Conservation (phyloP, 2,797 vertebrate genomes). For the Prionace glauca region DNA sequence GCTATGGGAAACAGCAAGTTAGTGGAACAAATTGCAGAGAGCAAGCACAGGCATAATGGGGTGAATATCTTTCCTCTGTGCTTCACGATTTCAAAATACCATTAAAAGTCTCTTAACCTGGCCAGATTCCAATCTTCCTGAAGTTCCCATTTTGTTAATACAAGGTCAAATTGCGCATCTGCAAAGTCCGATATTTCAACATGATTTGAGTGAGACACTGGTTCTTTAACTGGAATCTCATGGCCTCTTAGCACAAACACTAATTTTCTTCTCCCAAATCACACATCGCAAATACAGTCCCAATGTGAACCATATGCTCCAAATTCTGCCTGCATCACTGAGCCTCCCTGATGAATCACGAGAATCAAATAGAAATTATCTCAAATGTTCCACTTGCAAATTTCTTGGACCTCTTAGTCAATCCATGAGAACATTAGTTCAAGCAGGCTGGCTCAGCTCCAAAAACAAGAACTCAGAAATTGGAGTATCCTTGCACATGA, state of each 20-base stretch:
- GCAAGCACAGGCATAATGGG: neutral
- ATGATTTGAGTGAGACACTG: neutral
- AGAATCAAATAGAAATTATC: neutral
- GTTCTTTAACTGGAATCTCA: neutral
- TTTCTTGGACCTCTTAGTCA: neutral
- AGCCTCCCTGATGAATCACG: neutral
- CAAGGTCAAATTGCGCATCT: neutral
- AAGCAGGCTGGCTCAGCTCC: neutral
- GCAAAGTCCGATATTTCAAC: neutral
- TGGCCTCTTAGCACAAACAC: neutral
- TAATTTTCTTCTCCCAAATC: neutral
- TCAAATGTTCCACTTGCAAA: slow-evolving; percentile 11
- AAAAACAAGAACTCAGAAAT: neutral
- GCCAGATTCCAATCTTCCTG: neutral
- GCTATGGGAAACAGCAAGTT: neutral
- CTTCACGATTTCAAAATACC: neutral
- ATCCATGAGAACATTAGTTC: neutral
- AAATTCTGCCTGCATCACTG: neutral
- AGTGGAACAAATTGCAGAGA: neutral
- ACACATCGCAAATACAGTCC: neutral
- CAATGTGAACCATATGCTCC: neutral
- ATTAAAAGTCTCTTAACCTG: neutral
- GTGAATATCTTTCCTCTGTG: neutral
- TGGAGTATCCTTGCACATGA: neutral
- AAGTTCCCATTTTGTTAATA: neutral